These are phyloP conservation scores for Oreochromis niloticus DNA, from an alignment of 2,113 vertebrate genomes.

Conservation along the genomic window DNA sequence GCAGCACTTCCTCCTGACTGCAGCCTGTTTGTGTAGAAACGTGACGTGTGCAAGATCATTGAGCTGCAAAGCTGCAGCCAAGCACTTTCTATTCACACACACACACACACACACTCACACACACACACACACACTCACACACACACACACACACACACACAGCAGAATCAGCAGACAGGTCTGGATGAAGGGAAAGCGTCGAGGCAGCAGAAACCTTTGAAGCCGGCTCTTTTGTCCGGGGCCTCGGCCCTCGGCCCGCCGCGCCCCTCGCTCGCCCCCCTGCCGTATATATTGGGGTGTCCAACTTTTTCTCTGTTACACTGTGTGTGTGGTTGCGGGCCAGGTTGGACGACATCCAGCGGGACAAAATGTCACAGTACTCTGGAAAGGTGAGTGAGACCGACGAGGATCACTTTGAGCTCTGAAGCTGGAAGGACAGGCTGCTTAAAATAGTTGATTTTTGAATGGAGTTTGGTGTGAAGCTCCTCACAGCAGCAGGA, in stretches of 20 bases:
- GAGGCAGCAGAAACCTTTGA: constrained; percentile 72
- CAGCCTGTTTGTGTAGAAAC: constrained; percentile 33
- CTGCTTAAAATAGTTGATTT: not conserved
- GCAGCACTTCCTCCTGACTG: not conserved
- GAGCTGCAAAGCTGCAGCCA: constrained; percentile 64
- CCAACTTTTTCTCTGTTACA: constrained; percentile 63
- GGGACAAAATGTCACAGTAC: constrained; percentile 82
- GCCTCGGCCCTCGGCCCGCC: not conserved
- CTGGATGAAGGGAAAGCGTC: constrained; percentile 61
- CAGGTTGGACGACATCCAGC: constrained; percentile 69
- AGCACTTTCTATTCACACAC: constrained; percentile 78
- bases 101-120: not conserved
- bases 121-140: fast-evolving
- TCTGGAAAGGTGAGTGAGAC: constrained; percentile 84
- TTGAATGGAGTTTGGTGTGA: not conserved
- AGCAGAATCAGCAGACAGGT: constrained; percentile 75
- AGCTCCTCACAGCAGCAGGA: fast-evolving
- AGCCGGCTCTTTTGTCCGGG: constrained; percentile 58
- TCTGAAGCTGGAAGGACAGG: not conserved
- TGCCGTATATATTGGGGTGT: constrained; percentile 74
- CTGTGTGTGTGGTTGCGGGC: constrained; percentile 61
- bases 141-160: not conserved
- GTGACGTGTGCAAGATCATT: constrained; percentile 35
- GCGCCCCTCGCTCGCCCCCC: not conserved
- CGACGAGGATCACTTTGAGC: not conserved